Percentiles rank a stretch among this genome's conserved stretches.
phyloP scores from a whole-genome alignment of 2,113 vertebrate genomes.

The Gyps fulvus region DNA sequence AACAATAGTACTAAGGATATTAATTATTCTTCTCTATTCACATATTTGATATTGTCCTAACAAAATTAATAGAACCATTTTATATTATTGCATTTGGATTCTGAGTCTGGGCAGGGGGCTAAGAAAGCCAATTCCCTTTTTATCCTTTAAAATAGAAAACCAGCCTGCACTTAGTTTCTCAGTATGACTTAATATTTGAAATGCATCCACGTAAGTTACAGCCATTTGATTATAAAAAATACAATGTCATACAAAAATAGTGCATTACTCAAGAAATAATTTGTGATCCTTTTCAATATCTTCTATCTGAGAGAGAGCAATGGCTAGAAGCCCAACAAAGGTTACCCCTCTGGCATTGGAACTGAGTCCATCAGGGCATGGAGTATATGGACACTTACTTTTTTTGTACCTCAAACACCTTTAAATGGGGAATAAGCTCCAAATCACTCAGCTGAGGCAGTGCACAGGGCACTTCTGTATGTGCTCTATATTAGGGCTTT shows the following conservation, averaged over 20 bases:
- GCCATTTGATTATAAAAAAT: neutral
- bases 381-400: accelerated
- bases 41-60: neutral
- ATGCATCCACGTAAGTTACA: neutral
- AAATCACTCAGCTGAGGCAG: neutral
- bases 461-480: neutral
- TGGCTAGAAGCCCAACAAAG: neutral
- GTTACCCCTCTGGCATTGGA: neutral
- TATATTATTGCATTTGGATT: neutral
- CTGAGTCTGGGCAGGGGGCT: neutral
- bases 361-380: neutral
- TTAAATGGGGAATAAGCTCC: neutral
- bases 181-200: neutral
- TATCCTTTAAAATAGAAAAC: neutral
- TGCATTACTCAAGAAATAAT: neutral
- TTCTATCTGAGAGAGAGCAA: neutral
- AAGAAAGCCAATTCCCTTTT: neutral
- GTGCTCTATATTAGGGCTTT: neutral
- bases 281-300: neutral
- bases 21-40: neutral
- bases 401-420: neutral
- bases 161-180: neutral
- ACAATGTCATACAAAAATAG: neutral
- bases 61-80: neutral
- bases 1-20: neutral